Conservation (phyloP, 2,797 vertebrate species). For the Micropoecilia bifurca region DNA sequence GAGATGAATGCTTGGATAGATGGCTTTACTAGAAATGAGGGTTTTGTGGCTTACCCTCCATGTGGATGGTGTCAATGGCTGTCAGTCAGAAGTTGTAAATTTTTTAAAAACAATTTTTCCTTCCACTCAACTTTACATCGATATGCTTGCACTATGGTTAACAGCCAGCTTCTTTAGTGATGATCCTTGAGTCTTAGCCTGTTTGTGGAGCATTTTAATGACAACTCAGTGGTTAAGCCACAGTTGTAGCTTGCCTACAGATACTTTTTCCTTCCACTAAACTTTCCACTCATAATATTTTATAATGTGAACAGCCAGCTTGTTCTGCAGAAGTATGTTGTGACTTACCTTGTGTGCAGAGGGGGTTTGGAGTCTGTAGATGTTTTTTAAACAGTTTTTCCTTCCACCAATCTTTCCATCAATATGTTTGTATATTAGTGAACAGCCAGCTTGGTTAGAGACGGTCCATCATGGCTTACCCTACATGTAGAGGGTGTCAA, state of each 20-base stretch:
- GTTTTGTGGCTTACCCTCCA: background rate
- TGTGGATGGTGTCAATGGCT: background rate
- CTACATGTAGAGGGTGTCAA: too few relatives aligned
- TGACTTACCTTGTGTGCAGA: background rate
- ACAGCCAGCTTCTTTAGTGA: background rate
- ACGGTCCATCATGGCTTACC: too few relatives aligned
- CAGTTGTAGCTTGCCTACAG: background rate
- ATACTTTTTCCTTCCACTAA: background rate
- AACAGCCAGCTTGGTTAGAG: too few relatives aligned
- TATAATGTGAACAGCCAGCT: background rate
- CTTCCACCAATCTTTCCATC: too few relatives aligned
- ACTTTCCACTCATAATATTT: background rate
- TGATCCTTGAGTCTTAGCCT: background rate
- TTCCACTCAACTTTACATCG: background rate
- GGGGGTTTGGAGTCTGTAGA: background rate
- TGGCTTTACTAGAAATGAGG: background rate
- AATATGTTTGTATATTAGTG: too few relatives aligned
- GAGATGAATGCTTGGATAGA: background rate
- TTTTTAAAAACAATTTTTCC: background rate
- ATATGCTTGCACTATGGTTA: background rate
- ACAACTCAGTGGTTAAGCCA: background rate
- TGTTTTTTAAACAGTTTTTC: too few relatives aligned
- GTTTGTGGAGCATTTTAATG: background rate
- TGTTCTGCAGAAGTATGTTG: background rate
- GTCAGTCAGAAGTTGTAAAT: background rate